Base-by-base conservation (phyloP, 2,113 vertebrate genomes). In the Cepphus grylle region DNA sequence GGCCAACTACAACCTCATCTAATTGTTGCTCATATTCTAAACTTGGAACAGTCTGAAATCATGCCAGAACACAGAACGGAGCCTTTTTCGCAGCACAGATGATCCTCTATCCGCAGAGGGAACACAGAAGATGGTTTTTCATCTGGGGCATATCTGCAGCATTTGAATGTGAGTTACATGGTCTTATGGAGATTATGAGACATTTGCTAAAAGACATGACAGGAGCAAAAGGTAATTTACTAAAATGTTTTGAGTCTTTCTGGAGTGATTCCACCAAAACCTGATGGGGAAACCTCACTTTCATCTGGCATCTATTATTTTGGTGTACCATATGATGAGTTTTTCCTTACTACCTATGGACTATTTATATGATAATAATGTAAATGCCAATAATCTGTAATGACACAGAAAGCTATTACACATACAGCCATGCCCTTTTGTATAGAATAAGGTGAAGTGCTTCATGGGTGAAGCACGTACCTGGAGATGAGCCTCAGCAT, bases 51-150 rank as follows among this genome's bases (percentile, higher is more conserved):
- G 78, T 16, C 70, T 95, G 87, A 95, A 93, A 94, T 49, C 30
- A 58, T 62, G 90, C 84, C 94, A 97, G 81, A 82, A 90, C 49
- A 91, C 73, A 96, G 93, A 94, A 96, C n/a, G 40, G 70, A 95
- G 84, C 49, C 74, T 96, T 82, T 87, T 96, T 96, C 96, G 90
- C 96, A 93, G 96, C 93, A 97, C 96, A 97, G 96, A 97, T 96
- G 96, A 96, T 91, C 62, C 66, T 74, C 70, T 76, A 53, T 88
- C 84, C 5, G 5, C 58, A 85, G 34, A 96, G 40, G n/a, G 90
- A 97, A 97, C 90, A 97, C 96, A 97, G 96, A 97, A 96, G 94
- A 97, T 96, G 96, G 94, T 96, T 93, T 88, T 70, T 97, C 96
- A 95, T 94, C 96, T 97, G 96, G 96, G 87, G 49, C 81, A 42